Evolutionary conservation across 1,140 invertebrate genomes (phyloP), one percentile per base, ranked within the genome.

Genomic region (Physella acuta): DNA sequence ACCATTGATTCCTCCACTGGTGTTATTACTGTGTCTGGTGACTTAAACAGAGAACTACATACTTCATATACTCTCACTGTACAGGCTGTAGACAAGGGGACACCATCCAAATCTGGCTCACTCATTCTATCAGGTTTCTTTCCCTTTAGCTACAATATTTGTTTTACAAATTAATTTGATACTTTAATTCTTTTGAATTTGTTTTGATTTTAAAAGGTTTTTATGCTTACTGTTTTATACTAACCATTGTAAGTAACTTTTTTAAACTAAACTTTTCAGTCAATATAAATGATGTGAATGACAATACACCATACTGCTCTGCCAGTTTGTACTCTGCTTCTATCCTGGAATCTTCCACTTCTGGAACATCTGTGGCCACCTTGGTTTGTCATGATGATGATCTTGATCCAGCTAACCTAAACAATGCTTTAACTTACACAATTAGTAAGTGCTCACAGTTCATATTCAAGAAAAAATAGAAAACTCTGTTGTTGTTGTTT

Each of bases 281-380:
- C 4, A 67, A 66, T 34, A 67, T 79, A 33, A 68, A 28, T 37
- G 75, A 79, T 52, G 71, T 78, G 16, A 79, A 79, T 59, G 78
- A 79, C 52, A 71, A 71, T 44, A 63, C 63, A 0, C 78, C 78
- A 31, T n/a, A 59, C 16, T 79, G 77, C 65, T 61, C 71, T 2
- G 16, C 53, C n/a, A 61, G 67, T 2, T 64, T 69, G 1, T 78
- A 75, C 55, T 28, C 65, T 0, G 71, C 74, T 16, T 44, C 70
- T 28, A 53, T 78, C 3, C 14, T 63, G 1, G 76, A 77, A 60
- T 44, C 68, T 69, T 56, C 69, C 20, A 26, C 52, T 5, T 26
- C 37, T 24, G 53, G 39, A 8, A 60, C 65, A 14, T 56, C 73
- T 2, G 62, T 76, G 20, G 62, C n/a, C 28, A 66, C 66, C 33